Evolutionary conservation across 53 echinoderm and acorn worm species (phyloP).

Genomic region (Apostichopus leukothele): DNA sequence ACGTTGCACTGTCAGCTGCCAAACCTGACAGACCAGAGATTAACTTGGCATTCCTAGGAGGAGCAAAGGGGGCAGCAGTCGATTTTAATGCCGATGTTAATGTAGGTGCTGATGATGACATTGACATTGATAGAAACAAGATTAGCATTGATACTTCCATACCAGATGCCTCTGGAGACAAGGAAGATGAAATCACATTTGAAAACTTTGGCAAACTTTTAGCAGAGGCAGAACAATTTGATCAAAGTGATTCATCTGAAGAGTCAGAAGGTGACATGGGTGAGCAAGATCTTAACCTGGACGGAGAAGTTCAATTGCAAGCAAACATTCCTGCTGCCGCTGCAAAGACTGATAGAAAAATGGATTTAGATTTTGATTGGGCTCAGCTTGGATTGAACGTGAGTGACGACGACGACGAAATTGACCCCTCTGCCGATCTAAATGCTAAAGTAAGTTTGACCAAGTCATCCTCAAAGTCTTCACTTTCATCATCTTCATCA

Average conservation of each 20-base stretch:
- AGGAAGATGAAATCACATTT: conserved; percentile 27
- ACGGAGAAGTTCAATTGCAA: neutral
- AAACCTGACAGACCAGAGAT: conserved; percentile 9
- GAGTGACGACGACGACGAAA: neutral
- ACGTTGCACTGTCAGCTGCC: neutral
- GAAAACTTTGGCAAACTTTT: conserved; percentile 41
- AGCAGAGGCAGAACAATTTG: conserved; percentile 2
- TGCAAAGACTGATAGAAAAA: neutral
- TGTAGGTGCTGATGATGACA: neutral
- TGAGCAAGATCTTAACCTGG: neutral
- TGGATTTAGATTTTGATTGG: conserved; percentile 17
- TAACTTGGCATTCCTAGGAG: neutral
- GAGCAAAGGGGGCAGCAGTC: neutral
- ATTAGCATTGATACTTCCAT: neutral
- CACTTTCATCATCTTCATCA: conserved; percentile 31
- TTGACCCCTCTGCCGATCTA: neutral
- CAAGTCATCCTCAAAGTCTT: conserved; percentile 38
- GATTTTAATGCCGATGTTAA: neutral
- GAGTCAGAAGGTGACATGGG: neutral
- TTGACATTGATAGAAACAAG: neutral
- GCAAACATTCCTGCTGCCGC: neutral
- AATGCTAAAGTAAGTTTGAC: conserved; percentile 11
- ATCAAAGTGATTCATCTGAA: neutral
- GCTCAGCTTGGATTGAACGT: neutral
- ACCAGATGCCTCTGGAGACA: neutral